Base-by-base conservation (phyloP, 2,888 invertebrate species). In the Diaprepes abbreviatus region DNA sequence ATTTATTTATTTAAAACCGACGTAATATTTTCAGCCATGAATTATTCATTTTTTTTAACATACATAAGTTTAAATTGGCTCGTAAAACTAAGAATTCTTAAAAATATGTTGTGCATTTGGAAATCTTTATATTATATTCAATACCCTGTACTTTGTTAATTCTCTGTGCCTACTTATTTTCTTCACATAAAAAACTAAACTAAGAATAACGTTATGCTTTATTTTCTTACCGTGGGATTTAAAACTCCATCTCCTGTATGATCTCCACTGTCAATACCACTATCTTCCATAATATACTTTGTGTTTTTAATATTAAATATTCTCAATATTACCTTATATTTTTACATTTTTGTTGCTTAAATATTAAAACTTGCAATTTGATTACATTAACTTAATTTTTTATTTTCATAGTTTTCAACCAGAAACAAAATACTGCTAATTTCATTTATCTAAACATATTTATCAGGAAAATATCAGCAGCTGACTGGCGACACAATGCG, bases 191-290 rank as follows among this genome's bases (percentile, higher is more conserved):
- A n/a, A n/a, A n/a, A n/a, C n/a, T n/a, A n/a, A n/a, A n/a, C n/a
- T n/a, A n/a, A n/a, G n/a, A n/a, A n/a, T n/a, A n/a, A n/a, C n/a
- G n/a, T n/a, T n/a, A n/a, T n/a, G n/a, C n/a, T n/a, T n/a, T n/a
- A 24, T 5, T 24, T 24, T 24, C n/a, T 76, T 76, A 79, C 81
- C 66, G 71, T 76, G 50, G 78, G 79, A 73, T 80, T 79, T 66
- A 69, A 73, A 70, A 75, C 65, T 67, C 76, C 66, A 82, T 86
- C 77, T 79, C 81, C 82, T 52, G 35, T 35, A 70, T 82, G 85
- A 78, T 87, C 86, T 28, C 85, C 85, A 74, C 86, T 86, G 75
- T 87, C 80, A 28, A 87, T 87, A 17, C 87, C 87, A 80, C 87
- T 87, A 77, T 87, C 86, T 80, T 87, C 86, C 86, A 86, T 86